phyloP scores from a whole-genome alignment of 2,113 vertebrate species.

The Sorex araneus region DNA sequence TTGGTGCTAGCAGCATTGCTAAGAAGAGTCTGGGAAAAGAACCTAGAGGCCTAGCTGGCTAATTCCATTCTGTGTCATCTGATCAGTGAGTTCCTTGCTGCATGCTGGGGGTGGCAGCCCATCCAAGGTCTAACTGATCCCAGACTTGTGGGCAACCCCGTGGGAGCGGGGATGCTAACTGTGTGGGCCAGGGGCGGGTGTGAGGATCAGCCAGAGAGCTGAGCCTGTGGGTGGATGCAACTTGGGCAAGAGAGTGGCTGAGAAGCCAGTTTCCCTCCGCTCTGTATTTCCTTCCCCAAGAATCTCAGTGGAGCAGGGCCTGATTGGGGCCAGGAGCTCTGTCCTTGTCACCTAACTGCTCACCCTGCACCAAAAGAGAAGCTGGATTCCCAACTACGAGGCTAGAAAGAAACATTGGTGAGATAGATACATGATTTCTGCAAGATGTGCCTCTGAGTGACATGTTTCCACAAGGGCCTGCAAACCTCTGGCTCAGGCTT shows the following conservation, averaged over 20 bases:
- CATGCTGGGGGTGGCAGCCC: neutral
- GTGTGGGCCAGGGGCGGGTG: too few relatives aligned
- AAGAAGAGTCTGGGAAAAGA: neutral
- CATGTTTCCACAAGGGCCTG: neutral
- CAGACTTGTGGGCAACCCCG: too few relatives aligned
- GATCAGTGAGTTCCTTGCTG: too few relatives aligned
- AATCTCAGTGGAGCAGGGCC: neutral
- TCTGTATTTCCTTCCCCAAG: neutral
- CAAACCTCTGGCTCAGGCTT: neutral
- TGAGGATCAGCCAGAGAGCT: neutral
- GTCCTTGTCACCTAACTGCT: neutral
- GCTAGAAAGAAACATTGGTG: neutral
- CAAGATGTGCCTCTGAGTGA: neutral
- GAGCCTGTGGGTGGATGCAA: neutral
- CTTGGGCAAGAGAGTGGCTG: neutral
- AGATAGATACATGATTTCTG: constrained; percentile 4
- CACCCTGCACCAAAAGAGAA: neutral
- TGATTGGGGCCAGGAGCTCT: neutral
- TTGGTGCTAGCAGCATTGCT: neutral
- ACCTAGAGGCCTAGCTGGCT: too few relatives aligned
- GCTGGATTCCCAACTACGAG: neutral
- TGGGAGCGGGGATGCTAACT: neutral
- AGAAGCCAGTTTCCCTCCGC: neutral
- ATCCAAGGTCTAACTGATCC: neutral
- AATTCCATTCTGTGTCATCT: too few relatives aligned